phyloP scores from a whole-genome alignment of 2,888 invertebrate genomes.

The Macrophya annulata region DNA sequence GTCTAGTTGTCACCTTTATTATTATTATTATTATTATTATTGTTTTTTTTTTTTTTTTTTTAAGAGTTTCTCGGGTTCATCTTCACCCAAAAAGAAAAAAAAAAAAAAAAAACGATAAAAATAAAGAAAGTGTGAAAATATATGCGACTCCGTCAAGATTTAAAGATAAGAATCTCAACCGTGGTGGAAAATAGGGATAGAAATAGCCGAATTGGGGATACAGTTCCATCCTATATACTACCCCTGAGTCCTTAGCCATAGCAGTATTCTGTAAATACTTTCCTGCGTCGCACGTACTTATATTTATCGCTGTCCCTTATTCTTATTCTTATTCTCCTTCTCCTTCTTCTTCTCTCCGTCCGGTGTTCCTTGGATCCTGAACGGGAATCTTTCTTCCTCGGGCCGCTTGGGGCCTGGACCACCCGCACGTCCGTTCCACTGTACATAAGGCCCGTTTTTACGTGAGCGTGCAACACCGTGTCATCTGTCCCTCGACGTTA shows the following conservation, averaged over 20 bases:
- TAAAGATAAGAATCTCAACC: conserved; percentile 43
- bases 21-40: conserved; percentile 1
- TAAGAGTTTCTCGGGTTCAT: too few species aligned
- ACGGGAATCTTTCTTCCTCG: conserved; percentile 10
- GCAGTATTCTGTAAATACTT: conserved; percentile 44
- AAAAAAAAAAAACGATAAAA: too few species aligned
- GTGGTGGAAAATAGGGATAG: conserved; percentile 23
- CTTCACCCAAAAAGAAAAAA: background rate
- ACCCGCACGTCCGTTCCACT: conserved; percentile 70
- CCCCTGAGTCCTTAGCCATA: background rate
- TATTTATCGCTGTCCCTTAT: conserved; percentile 53
- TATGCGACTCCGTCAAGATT: conserved; percentile 20
- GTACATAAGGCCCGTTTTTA: conserved; percentile 60
- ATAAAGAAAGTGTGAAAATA: conserved; percentile 26
- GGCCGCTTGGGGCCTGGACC: conserved; percentile 66
- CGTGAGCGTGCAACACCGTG: conserved; percentile 48
- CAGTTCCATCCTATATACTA: conserved; percentile 24
- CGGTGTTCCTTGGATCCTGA: conserved; percentile 29
- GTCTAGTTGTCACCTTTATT: background rate
- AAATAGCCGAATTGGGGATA: conserved; percentile 32
- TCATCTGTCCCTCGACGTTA: conserved; percentile 62
- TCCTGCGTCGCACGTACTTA: conserved; percentile 52
- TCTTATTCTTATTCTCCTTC: background rate
- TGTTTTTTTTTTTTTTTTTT: background rate
- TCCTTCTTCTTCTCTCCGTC: background rate